A percentile compares a stretch with the other conserved stretches of the same genome.
Evolutionary conservation across 2,888 invertebrate genomes (phyloP).

Genomic region (Cheilosia vernalis): DNA sequence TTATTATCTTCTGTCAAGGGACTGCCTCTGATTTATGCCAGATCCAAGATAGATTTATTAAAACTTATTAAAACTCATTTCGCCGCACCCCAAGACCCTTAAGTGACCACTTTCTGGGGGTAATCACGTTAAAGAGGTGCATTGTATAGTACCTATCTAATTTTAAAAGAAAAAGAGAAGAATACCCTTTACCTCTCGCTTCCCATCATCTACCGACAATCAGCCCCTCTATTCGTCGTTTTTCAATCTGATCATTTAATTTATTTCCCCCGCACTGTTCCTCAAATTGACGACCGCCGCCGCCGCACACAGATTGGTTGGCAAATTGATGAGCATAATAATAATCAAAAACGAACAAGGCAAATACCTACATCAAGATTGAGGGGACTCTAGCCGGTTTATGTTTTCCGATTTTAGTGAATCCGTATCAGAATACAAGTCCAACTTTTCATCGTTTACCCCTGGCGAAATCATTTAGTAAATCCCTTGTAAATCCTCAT

Average conservation of each 20-base stretch:
- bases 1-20: constrained; percentile 42
- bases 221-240: not conserved
- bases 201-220: constrained; percentile 28
- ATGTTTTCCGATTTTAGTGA: constrained; percentile 22
- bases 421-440: constrained; percentile 46
- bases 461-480: constrained; percentile 51
- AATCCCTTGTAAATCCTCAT: constrained; percentile 68
- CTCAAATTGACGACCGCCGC: constrained; percentile 22
- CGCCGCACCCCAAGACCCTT: constrained; percentile 14
- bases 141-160: not conserved
- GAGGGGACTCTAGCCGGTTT: not conserved
- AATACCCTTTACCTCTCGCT: constrained; percentile 24
- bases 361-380: constrained; percentile 17
- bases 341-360: constrained; percentile 26
- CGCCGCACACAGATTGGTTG: not conserved
- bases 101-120: constrained; percentile 52
- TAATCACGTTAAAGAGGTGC: constrained; percentile 37
- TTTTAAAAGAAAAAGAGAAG: not conserved
- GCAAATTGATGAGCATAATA: constrained; percentile 49
- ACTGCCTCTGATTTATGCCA: constrained; percentile 34
- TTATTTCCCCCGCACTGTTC: constrained; percentile 32
- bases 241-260: constrained; percentile 45
- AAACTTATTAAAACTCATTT: constrained; percentile 56
- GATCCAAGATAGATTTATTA: constrained; percentile 36
- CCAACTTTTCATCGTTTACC: constrained; percentile 47